Conservation (phyloP, 2,888 invertebrate genomes). For the Petrophora chlorosata region DNA sequence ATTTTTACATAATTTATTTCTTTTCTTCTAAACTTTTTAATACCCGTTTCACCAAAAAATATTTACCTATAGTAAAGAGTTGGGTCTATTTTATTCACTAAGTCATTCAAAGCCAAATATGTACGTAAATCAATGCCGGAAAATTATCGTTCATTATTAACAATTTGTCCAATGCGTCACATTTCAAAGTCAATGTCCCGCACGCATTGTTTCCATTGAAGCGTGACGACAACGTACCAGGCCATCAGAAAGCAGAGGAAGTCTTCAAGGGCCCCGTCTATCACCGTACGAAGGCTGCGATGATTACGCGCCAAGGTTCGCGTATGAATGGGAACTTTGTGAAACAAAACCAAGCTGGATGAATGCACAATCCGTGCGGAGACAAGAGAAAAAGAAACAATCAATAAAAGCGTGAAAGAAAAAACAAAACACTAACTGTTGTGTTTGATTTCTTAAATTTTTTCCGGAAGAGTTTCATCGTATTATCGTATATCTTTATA, state of each 20-base stretch:
- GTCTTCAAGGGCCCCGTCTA: slow-evolving; percentile 49
- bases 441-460: no score
- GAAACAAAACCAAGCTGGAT: slow-evolving; percentile 1
- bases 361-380: no score
- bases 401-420: not conserved
- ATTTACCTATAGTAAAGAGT: no score
- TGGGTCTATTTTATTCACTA: no score
- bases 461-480: no score
- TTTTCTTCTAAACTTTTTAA: no score
- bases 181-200: slow-evolving; percentile 51
- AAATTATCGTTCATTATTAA: slow-evolving; percentile 9
- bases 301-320: slow-evolving; percentile 32
- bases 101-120: no score
- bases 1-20: no score
- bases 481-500: no score
- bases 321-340: slow-evolving; percentile 23
- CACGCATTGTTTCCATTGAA: slow-evolving; percentile 61
- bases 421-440: no score
- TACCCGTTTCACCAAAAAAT: no score
- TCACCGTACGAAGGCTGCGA: slow-evolving; percentile 46
- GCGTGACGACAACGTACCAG: slow-evolving; percentile 51
- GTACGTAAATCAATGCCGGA: not conserved
- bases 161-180: slow-evolving; percentile 25
- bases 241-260: slow-evolving; percentile 59
- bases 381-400: no score